phyloP scores from a whole-genome alignment of 2,888 invertebrate genomes.

The Megastigmus dorsalis region DNA sequence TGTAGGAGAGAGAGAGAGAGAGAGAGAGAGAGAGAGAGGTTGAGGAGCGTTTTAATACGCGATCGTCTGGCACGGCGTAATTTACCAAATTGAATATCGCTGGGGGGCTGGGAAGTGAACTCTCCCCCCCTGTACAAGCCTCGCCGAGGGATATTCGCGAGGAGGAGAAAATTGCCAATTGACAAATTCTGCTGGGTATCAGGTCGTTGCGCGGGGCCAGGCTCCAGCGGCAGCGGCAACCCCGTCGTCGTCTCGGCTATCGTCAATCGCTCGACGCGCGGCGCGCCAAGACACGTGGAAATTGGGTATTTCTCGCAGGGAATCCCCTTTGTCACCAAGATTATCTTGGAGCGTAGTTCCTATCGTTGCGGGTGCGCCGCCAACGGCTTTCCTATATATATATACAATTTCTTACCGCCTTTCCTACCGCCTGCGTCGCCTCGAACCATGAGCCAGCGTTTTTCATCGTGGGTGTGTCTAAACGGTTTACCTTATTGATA shows the following conservation, averaged over 20 bases:
- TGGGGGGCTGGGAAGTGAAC: slow-evolving; percentile 56
- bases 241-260: slow-evolving; percentile 10
- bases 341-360: slow-evolving; percentile 25
- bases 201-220: slow-evolving; percentile 41
- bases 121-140: not conserved
- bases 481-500: no score
- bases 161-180: slow-evolving; percentile 55
- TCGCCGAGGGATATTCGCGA: slow-evolving; percentile 24
- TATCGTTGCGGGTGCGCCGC: no score
- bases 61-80: slow-evolving; percentile 61
- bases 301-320: slow-evolving; percentile 27
- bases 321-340: slow-evolving; percentile 36
- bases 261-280: slow-evolving; percentile 35
- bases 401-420: no score
- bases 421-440: no score
- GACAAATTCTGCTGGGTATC: slow-evolving; percentile 42
- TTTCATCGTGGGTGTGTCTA: no score
- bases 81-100: slow-evolving; percentile 66
- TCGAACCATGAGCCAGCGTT: no score
- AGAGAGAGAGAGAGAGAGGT: slow-evolving; percentile 17
- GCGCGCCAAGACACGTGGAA: slow-evolving; percentile 24
- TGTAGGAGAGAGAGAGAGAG: slow-evolving; percentile 4
- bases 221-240: slow-evolving; percentile 12
- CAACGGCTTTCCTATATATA: no score
- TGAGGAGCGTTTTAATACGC: slow-evolving; percentile 61